A percentile compares a stretch with the other conserved stretches of the same genome.
Conservation (phyloP, 2,888 invertebrate species). For the Anodontia alba region DNA sequence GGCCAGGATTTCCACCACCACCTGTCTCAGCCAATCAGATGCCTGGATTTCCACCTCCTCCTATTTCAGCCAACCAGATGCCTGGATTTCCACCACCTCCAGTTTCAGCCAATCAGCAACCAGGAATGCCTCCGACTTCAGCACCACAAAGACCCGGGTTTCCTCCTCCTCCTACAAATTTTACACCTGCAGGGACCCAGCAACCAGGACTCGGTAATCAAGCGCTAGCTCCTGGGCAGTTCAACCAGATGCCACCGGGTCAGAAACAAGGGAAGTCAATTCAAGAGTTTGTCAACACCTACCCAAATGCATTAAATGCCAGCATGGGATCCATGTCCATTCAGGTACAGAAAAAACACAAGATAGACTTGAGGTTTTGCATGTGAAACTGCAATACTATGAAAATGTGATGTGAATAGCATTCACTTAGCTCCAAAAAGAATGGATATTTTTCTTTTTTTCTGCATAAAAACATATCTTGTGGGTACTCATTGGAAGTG, state of each 20-base stretch:
- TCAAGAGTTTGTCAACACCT: slow-evolving; percentile 49
- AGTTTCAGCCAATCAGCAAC: slow-evolving; percentile 27
- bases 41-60: slow-evolving; percentile 51
- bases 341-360: no score
- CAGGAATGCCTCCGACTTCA: background rate
- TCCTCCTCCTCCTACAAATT: slow-evolving; percentile 12
- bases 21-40: slow-evolving; percentile 15
- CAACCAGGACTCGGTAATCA: background rate
- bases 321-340: slow-evolving; percentile 53
- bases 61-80: slow-evolving; percentile 16
- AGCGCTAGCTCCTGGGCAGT: background rate
- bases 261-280: slow-evolving; percentile 38
- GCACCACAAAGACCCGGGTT: slow-evolving; percentile 10
- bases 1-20: slow-evolving; percentile 5
- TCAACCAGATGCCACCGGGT: background rate
- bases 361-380: no score
- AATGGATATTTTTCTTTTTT: no score
- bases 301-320: slow-evolving; percentile 28
- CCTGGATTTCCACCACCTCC: slow-evolving; percentile 46
- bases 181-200: background rate
- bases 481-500: no score
- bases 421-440: no score
- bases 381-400: no score
- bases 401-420: no score
- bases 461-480: no score